Evolutionary conservation across 2,888 invertebrate genomes (phyloP), one percentile per base, ranked within the genome.

Genomic region (Acrobasis consociella): DNA sequence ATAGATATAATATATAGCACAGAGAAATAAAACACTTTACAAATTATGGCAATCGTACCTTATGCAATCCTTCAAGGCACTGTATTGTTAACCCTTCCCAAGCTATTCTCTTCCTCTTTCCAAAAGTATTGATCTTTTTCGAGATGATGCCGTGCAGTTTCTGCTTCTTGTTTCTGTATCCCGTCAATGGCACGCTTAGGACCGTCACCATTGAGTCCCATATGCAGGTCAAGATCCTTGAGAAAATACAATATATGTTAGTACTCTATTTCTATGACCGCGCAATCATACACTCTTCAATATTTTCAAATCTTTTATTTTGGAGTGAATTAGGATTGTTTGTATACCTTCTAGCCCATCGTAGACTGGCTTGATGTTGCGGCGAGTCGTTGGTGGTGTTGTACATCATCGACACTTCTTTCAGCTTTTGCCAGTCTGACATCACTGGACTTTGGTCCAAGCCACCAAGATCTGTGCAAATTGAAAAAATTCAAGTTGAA

Each of bases 141-240:
- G 95, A 93, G 62, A 96, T 93, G 58, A 96, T 87, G 7, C 92
- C 89, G 39, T 87, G 87, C 2, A 86, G 82, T 77, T 86, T 91
- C 62, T 88, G 86, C 66, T 86, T 89, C 42, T 78, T 85, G 58
- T 86, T 87, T 49, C 82, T 83, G 64, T 85, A 85, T 9, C 90
- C 95, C 1, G 94, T 95, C 62, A 97, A 86, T 0, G 97, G 96
- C 0, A 96, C 95, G 55, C 98, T 97, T 15, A 98, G 88, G 0
- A 99, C 97, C 15, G 96, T 96, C 65, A 98, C 95, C 94, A 98
- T 96, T 0, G 97, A 97, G 49, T 96, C 96, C 98, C 98, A 99
- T 77, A 98, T 97, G 74, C 97, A 97, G 0, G 97, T 97, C 59
- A 99, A 85, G 46, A 98, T 95, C 64, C 96, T 93, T 69, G 11